A percentile compares a stretch with the other conserved stretches of the same genome.
These are phyloP conservation scores for Leucophenga maculata DNA, from an alignment of 2,888 invertebrate genomes.

Conservation along the genomic window DNA sequence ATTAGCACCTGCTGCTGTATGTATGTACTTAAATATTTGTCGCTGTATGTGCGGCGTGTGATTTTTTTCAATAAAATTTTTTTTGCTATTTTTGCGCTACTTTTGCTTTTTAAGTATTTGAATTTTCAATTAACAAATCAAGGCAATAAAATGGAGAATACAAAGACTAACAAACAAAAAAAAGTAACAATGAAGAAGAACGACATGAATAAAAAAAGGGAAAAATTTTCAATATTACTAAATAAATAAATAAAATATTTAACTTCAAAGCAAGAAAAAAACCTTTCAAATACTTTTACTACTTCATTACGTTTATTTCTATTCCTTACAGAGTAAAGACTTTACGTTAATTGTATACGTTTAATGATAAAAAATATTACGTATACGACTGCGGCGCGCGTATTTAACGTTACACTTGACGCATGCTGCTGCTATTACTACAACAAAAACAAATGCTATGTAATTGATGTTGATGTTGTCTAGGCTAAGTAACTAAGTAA, in stretches of 20 bases:
- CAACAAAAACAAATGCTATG: too few species aligned
- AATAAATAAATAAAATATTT: neutral
- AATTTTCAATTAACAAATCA: conserved; percentile 28
- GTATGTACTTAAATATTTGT: neutral
- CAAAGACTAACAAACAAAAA: neutral
- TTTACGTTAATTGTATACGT: conserved; percentile 16
- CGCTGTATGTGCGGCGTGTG: neutral
- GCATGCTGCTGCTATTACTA: too few species aligned
- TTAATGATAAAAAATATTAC: conserved; percentile 1
- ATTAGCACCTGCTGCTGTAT: conserved; percentile 1
- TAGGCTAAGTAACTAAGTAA: too few species aligned
- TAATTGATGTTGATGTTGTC: conserved; percentile 15
- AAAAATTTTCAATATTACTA: neutral
- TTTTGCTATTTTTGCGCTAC: conserved; percentile 15
- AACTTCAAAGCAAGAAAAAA: too few species aligned
- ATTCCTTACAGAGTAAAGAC: neutral
- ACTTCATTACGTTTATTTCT: too few species aligned
- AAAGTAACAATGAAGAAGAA: neutral
- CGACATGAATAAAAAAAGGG: neutral
- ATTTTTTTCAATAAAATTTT: neutral
- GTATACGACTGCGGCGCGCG: conserved; percentile 1
- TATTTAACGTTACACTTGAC: too few species aligned
- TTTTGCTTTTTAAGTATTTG: conserved; percentile 17
- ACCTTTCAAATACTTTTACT: too few species aligned
- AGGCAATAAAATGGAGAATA: neutral